Conservation (phyloP, 1,140 invertebrate genomes). For the Formica selysi region DNA sequence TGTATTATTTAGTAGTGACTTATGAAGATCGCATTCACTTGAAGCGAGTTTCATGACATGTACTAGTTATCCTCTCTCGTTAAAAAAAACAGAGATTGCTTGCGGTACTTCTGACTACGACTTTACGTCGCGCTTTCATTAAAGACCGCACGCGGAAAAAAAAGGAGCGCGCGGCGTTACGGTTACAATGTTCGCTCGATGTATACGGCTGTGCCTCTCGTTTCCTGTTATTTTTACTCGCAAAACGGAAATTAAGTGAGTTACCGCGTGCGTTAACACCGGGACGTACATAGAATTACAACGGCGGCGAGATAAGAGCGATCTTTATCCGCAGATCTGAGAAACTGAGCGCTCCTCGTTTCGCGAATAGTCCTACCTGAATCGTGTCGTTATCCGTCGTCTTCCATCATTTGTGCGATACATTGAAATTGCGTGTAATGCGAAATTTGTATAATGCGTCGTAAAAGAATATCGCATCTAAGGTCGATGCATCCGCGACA, state of each 20-base stretch:
- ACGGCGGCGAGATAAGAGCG: constrained; percentile 19
- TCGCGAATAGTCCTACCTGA: constrained; percentile 16
- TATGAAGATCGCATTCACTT: background rate
- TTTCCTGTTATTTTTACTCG: constrained; percentile 82
- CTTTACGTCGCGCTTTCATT: constrained; percentile 56
- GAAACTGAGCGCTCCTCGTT: constrained; percentile 23
- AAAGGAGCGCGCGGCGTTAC: constrained; percentile 84
- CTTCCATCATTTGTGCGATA: constrained; percentile 20
- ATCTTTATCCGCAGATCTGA: constrained; percentile 47
- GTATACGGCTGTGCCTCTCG: constrained; percentile 40
- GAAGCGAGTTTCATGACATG: background rate
- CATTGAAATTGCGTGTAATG: background rate
- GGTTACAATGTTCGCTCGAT: constrained; percentile 66
- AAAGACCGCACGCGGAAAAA: constrained; percentile 74
- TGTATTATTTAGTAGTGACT: too few species aligned
- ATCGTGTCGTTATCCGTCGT: constrained; percentile 27
- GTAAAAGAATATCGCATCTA: constrained; percentile 20
- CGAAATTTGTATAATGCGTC: constrained; percentile 9
- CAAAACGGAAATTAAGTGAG: constrained; percentile 61
- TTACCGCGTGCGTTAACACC: constrained; percentile 45
- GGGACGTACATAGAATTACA: constrained; percentile 25
- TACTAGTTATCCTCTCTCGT: background rate
- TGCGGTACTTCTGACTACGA: constrained; percentile 19
- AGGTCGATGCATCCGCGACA: background rate
- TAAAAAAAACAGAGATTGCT: constrained; percentile 16